A percentile compares a stretch with the other conserved stretches of the same genome.
phyloP scores from a whole-genome alignment of 2,888 invertebrate genomes.

The Fragum fragum region DNA sequence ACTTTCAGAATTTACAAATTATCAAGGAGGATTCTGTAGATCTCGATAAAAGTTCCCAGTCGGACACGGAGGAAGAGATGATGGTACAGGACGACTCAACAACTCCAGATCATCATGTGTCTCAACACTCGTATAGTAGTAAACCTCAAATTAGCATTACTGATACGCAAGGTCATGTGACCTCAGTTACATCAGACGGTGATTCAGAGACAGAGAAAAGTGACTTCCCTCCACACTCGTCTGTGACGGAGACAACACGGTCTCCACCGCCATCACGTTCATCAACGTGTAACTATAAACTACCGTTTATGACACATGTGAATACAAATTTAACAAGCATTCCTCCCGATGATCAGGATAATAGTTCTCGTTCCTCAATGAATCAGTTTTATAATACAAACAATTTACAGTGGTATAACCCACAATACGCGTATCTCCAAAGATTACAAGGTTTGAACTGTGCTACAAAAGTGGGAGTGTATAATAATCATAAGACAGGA shows the following conservation, averaged over 20 bases:
- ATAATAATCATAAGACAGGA: slow-evolving; percentile 6
- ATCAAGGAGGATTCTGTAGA: slow-evolving; percentile 85
- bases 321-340: slow-evolving; percentile 78
- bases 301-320: slow-evolving; percentile 63
- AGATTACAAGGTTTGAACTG: slow-evolving; percentile 55
- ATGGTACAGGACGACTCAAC: slow-evolving; percentile 52
- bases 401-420: slow-evolving; percentile 62
- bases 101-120: slow-evolving; percentile 34
- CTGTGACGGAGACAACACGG: slow-evolving; percentile 52
- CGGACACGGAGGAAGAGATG: slow-evolving; percentile 71
- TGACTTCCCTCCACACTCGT: slow-evolving; percentile 51
- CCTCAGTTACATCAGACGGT: slow-evolving; percentile 77
- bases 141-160: slow-evolving; percentile 97
- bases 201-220: slow-evolving; percentile 70
- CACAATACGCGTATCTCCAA: slow-evolving; percentile 58
- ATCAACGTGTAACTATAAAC: slow-evolving; percentile 49
- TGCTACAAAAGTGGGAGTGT: slow-evolving; percentile 28
- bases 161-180: slow-evolving; percentile 92
- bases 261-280: slow-evolving; percentile 23
- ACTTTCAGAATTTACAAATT: slow-evolving; percentile 85
- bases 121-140: slow-evolving; percentile 74
- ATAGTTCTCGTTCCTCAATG: slow-evolving; percentile 37
- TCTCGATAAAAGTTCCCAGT: slow-evolving; percentile 63
- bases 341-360: slow-evolving; percentile 61
- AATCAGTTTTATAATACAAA: slow-evolving; percentile 57